These are phyloP conservation scores for Gambusia yucatana DNA, from an alignment of 2,797 vertebrate genomes.

Conservation along the genomic window DNA sequence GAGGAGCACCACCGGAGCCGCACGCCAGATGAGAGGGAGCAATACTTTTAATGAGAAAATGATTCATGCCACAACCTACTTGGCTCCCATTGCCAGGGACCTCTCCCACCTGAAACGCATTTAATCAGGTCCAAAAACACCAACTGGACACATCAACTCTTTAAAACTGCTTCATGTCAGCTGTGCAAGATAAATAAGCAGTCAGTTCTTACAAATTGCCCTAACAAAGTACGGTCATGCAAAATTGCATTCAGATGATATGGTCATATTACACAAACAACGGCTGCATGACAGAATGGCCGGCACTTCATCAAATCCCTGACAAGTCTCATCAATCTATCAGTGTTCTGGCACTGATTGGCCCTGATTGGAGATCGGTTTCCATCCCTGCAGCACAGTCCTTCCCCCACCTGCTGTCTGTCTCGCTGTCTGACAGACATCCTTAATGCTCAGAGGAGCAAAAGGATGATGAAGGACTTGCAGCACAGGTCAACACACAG, in stretches of 20 bases:
- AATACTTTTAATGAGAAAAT: conserved; percentile 72
- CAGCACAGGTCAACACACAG: conserved; percentile 53
- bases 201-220: conserved; percentile 71
- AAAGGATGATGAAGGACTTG: conserved; percentile 55
- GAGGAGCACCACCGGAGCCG: conserved; percentile 52
- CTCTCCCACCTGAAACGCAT: conserved; percentile 73
- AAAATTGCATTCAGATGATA: conserved; percentile 81
- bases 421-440: conserved; percentile 54
- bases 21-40: conserved; percentile 61
- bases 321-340: conserved; percentile 79
- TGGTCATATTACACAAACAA: conserved; percentile 65
- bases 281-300: conserved; percentile 58
- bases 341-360: conserved; percentile 65
- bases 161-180: conserved; percentile 53
- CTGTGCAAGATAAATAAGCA: conserved; percentile 75
- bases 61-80: conserved; percentile 56
- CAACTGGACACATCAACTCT: conserved; percentile 50
- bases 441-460: conserved; percentile 53
- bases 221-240: conserved; percentile 64
- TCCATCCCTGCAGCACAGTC: conserved; percentile 62
- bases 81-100: conserved; percentile 51
- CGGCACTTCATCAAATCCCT: conserved; percentile 67
- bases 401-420: conserved; percentile 71
- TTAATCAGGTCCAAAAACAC: conserved; percentile 59
- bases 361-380: conserved; percentile 74